Evolutionary conservation across 2,113 vertebrate species (phyloP).

Genomic region (Chelonoidis abingdonii): DNA sequence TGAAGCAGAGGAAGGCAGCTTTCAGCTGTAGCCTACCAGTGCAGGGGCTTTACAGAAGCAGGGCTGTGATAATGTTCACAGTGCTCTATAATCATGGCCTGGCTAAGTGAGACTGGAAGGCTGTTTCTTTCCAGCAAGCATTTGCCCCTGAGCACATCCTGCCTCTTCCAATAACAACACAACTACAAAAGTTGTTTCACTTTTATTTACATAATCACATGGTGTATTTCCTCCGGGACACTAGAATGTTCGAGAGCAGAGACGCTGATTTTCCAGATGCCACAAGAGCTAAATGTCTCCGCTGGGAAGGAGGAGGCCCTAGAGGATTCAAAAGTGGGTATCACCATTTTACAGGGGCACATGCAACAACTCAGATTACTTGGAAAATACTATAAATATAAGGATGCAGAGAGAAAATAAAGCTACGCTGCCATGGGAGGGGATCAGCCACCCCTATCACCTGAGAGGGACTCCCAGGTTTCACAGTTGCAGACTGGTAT

Average conservation of each 20-base stretch:
- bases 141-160: neutral
- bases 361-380: slow-evolving; percentile 21
- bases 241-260: neutral
- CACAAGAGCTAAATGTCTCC: neutral
- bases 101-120: neutral
- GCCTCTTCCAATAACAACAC: neutral
- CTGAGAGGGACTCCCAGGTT: slow-evolving; percentile 11
- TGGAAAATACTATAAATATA: neutral
- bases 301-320: slow-evolving; percentile 7
- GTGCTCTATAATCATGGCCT: neutral
- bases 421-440: neutral
- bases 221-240: slow-evolving; percentile 50
- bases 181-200: slow-evolving; percentile 15
- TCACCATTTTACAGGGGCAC: slow-evolving; percentile 9
- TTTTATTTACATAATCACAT: slow-evolving; percentile 75
- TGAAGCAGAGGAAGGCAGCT: neutral
- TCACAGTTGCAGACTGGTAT: slow-evolving; percentile 26
- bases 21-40: neutral
- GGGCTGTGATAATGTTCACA: neutral
- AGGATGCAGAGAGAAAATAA: neutral
- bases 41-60: neutral
- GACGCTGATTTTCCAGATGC: neutral
- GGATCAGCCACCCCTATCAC: neutral
- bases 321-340: neutral
- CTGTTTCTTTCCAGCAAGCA: neutral